Evolutionary conservation across 1,140 invertebrate genomes (phyloP), one percentile per base, ranked within the genome.

Genomic region (Wasmannia auropunctata): DNA sequence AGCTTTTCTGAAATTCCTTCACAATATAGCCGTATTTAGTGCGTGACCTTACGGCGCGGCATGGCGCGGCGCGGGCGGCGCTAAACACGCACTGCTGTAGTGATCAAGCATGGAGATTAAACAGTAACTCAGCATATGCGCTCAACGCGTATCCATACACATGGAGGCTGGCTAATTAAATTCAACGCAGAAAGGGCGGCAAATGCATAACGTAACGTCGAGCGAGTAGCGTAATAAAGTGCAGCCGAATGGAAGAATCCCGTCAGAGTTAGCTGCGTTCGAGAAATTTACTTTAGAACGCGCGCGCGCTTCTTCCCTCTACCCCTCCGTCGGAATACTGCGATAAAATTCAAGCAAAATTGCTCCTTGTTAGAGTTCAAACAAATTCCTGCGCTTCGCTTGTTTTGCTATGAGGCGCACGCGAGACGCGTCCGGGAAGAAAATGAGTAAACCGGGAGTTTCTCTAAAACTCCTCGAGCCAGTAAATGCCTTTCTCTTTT

Each of bases 211-310:
- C 65, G 25, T 70, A 75, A 88, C 62, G 62, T 72, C 34, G 10
- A 69, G 84, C 25, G 60, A 86, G 60, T 65, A 40, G 11, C 25
- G 76, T 86, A 86, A 88, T 88, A 86, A 86, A 88, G 85, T 86
- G 76, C 43, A 76, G 43, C 31, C 56, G 37, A 16, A 67, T 31
- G 46, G 65, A 58, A 72, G 43, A 70, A 75, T 60, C 14, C 51
- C 19, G 62, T 56, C 63, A 51, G 54, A 86, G 63, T 85, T 85
- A 72, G n/a, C 34, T 25, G 46, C 22, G 34, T 74, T 40, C 31
- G 56, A 69, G 77, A 88, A 88, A 88, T 83, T 83, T 74, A 69
- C 84, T 80, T 76, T 72, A 56, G 43, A 28, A 22, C 11, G 51
- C 46, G 7, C 46, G 6, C 16, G 4, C 46, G 14, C 16, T n/a